Evolutionary conservation across 2,113 vertebrate genomes (phyloP), one percentile per base, ranked within the genome.

Genomic region (Callithrix jacchus): DNA sequence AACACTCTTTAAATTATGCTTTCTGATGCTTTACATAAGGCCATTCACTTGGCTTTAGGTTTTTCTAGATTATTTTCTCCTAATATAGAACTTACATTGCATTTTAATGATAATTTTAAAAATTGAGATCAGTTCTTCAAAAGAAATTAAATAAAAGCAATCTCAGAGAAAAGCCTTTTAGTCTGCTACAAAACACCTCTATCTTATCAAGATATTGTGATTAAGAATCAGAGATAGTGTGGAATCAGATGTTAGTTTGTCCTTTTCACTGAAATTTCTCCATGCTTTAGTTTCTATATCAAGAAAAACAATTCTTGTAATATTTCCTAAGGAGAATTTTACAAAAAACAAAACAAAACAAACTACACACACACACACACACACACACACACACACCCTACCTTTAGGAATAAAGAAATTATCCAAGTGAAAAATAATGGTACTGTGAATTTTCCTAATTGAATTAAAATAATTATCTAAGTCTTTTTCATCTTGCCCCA

Each of bases 361-460:
- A 20, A 56, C 54, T 21, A 61, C 25, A 61, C 58, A 61, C 58
- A 25, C 58, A 61, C 3, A n/a, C 58, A 61, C 3, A n/a, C 58
- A 61, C 58, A 61, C 58, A 61, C 58, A 61, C 58, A 61, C 27
- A 64, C 61, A 30, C 61, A 64, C 13, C 74, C 76, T 1, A 42
- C 30, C 6, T 89, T 85, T 91, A 68, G 16, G 40, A 86, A 58
- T 93, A 95, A 92, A 82, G 68, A 93, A 91, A 14, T 96, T 79
- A 92, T 94, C 40, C 70, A 92, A 88, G 21, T 92, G 54, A n/a
- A 95, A 96, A 96, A 88, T 79, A 94, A 74, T 74, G 20, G 13
- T 90, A 8, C 14, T 94, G 95, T 87, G 37, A 56, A 4, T 91
- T 93, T 96, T 86, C 54, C 37, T 96, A 94, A 87, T 27, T 84